A percentile compares a stretch with the other conserved stretches of the same genome.
phyloP scores from a whole-genome alignment of 2,113 vertebrate species.

The Burhinus bistriatus region DNA sequence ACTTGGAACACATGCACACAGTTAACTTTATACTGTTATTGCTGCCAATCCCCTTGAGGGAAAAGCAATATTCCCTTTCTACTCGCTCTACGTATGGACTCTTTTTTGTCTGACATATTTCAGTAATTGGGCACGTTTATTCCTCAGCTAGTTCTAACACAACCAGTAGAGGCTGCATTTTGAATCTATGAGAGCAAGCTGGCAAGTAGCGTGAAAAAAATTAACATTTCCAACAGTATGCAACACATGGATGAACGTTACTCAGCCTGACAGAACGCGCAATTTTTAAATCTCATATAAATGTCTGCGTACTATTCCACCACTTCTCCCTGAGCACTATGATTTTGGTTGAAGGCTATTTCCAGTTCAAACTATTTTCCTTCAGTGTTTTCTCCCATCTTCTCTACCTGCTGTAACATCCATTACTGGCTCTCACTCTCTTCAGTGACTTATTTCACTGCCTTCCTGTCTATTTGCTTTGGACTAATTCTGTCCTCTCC shows the following conservation, averaged over 20 bases:
- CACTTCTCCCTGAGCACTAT: background rate
- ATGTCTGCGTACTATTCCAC: background rate
- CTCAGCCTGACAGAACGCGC: background rate
- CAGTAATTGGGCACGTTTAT: constrained; percentile 44
- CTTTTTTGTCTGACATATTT: constrained; percentile 57
- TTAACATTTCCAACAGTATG: constrained; percentile 2
- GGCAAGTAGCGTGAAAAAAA: constrained; percentile 32
- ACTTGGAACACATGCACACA: background rate
- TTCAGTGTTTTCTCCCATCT: background rate
- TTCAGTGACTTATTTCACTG: background rate
- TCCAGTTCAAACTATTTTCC: background rate
- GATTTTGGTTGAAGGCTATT: background rate
- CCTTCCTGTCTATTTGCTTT: background rate
- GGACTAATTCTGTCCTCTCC: background rate
- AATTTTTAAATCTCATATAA: constrained; percentile 19
- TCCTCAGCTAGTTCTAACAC: constrained; percentile 44
- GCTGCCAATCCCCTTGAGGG: constrained; percentile 17
- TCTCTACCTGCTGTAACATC: background rate
- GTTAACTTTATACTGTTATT: background rate
- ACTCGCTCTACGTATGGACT: background rate
- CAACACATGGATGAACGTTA: constrained; percentile 41
- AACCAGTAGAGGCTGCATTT: constrained; percentile 31
- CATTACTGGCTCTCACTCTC: background rate
- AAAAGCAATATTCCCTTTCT: constrained; percentile 29
- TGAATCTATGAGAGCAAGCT: constrained; percentile 19